Base-by-base conservation (phyloP, 1,140 invertebrate genomes). In the Potamilus streckersoni region DNA sequence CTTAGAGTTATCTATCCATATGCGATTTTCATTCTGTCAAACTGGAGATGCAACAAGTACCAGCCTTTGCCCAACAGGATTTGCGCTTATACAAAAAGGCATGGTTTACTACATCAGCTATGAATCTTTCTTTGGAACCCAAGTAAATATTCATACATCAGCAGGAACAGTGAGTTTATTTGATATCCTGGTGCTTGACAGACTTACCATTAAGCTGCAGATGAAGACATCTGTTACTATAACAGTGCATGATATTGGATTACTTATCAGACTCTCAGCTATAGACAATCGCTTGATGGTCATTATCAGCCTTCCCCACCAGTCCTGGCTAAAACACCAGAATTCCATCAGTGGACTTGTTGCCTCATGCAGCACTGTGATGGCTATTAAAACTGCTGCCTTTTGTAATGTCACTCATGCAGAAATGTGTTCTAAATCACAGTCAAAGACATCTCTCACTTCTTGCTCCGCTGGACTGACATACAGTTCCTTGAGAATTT, bases 11-110 rank as follows among this genome's bases (percentile, higher is more conserved):
- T 62, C 62, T n/a, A 20, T 84, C 6, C 55, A 72, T 8, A 74
- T 70, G 17, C 69, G 76, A 72, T 73, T 82, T 63, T 69, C 64
- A 8, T 60, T 73, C 12, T 82, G 81, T 31, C 56, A 62, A 16
- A 56, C 55, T 16, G 60, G 69, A 3, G 58, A 60, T 14, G 31
- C 68, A 20, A 11, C 38, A 49, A 49, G 38, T 8, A 68, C 73
- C 55, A 69, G 72, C 20, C 66, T 71, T 58, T 81, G 80, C 71
- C 55, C 76, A 13, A 72, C 66, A 20, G 82, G 82, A 2, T 76
- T 81, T 69, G 66, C 82, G 2, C n/a, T 82, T 20, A 57, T 76
- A 58, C 82, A 82, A 64, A 31, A 23, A 55, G 64, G 68, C 8
- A 74, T 58, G 19, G 38, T 27, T 12, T 73, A 80, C 57, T 71